Base-by-base conservation (phyloP, 2,113 vertebrate species). In the Toxotes jaculatrix region DNA sequence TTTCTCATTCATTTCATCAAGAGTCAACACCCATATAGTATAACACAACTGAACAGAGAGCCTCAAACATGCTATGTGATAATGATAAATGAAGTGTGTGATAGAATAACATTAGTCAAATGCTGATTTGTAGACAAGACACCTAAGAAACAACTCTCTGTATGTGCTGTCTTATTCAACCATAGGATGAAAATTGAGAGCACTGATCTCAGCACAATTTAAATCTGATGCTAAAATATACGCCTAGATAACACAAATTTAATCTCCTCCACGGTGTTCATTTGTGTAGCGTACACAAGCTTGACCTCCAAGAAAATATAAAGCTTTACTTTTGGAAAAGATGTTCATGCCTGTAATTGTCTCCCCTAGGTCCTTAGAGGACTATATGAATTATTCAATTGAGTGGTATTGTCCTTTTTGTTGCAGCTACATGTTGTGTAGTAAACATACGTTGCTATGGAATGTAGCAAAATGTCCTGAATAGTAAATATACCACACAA, bases 351-450 rank as follows among this genome's bases (percentile, higher is more conserved):
- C 40, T 59, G 56, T 67, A 61, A 69, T 62, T 69, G 62, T 76
- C 17, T 73, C 23, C 9, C 31, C 14, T 11, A 16, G 19, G 4
- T 55, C 73, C 31, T 43, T n/a, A 3, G 40, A 19, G 36, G n/a
- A 78, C 34, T 16, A 49, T 27, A 61, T 83, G 42, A 83, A 80
- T 88, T 59, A 73, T 83, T 82, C 74, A 77, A 3, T 27, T 83
- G 34, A 87, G 63, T 86, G 77, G 56, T 77, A 42, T 70, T 77
- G 43, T 62, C 9, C 7, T 80, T 61, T 77, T 56, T 40, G 55
- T 76, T 71, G 49, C 42, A 60, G 43, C 74, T 67, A 32, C 60
- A 69, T 80, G 68, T 21, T 62, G 36, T 60, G 45, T 16, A 27
- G 51, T 71, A 74, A 83, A 78, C 49, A 76, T 27, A 49, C 7